Evolutionary conservation across 2,113 vertebrate genomes (phyloP), one percentile per base, ranked within the genome.

Genomic region (Morone chrysops): DNA sequence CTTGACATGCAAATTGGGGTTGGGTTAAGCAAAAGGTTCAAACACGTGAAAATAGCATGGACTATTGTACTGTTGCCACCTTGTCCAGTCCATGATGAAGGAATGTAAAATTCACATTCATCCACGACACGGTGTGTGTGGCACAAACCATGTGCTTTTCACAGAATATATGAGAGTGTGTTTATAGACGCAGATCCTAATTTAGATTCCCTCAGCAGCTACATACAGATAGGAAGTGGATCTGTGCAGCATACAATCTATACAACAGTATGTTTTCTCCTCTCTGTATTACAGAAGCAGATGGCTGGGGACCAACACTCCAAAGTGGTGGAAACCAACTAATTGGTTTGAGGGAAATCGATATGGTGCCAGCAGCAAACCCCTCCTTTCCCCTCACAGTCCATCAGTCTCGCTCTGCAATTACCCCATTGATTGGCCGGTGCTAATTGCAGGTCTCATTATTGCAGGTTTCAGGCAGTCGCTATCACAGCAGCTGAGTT

Each of bases 281-380:
- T 87, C 79, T 83, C 80, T 76, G 74, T 78, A 63, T 89, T 79
- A 81, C 78, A 84, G 82, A 87, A 90, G 89, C 94, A 94, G 94
- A 93, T 93, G 93, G 91, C 88, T 85, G 86, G 91, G 94, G 92
- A 93, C 86, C 84, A 87, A 87, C 79, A 76, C 91, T 88, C 88
- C 84, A 80, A 90, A 84, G 90, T 86, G 75, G 85, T 90, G 83
- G 85, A 93, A 94, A 93, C 72, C 87, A 85, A 87, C 92, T 95
- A 95, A 95, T 94, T 95, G 94, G 90, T 94, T 94, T 92, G 82
- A 90, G 89, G 90, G 91, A 93, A 94, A 94, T 94, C 93, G 82
- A 95, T 95, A 93, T 78, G 75, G 87, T 89, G 91, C 89, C 71
- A 47, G 87, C 82, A 90, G 86, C 66, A 82, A 85, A 84, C 87